Evolutionary conservation across 2,797 vertebrate species (phyloP).

Genomic region (Myiotriccus ornatus): DNA sequence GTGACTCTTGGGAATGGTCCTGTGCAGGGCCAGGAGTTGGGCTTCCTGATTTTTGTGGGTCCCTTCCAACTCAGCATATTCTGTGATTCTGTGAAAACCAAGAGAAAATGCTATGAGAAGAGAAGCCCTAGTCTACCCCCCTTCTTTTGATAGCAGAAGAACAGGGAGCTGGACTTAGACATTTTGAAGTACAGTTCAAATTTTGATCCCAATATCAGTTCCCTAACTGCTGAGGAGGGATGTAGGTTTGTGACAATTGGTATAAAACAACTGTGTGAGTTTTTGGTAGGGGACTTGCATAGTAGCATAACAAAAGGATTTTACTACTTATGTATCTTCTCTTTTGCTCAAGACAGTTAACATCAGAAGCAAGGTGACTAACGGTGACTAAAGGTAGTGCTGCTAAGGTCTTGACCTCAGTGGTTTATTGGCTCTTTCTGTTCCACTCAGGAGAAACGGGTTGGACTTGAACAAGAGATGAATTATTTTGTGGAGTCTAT

Average conservation of each 20-base stretch:
- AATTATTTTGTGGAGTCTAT: background rate
- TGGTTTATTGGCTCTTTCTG: background rate
- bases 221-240: background rate
- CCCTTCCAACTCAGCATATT: background rate
- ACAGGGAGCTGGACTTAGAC: background rate
- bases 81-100: background rate
- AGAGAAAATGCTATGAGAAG: background rate
- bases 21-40: background rate
- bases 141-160: background rate
- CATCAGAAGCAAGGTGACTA: background rate
- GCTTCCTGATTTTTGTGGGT: background rate
- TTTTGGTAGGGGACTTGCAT: background rate
- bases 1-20: background rate
- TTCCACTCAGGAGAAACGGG: background rate
- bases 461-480: background rate
- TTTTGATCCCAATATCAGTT: background rate
- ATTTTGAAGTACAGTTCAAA: background rate
- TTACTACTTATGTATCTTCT: background rate
- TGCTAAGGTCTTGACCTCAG: background rate
- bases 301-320: background rate
- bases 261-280: background rate
- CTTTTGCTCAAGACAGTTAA: background rate
- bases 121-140: background rate
- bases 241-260: background rate
- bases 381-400: background rate